Evolutionary conservation across 2,113 vertebrate genomes (phyloP).

Genomic region (Phodopus roborovskii): DNA sequence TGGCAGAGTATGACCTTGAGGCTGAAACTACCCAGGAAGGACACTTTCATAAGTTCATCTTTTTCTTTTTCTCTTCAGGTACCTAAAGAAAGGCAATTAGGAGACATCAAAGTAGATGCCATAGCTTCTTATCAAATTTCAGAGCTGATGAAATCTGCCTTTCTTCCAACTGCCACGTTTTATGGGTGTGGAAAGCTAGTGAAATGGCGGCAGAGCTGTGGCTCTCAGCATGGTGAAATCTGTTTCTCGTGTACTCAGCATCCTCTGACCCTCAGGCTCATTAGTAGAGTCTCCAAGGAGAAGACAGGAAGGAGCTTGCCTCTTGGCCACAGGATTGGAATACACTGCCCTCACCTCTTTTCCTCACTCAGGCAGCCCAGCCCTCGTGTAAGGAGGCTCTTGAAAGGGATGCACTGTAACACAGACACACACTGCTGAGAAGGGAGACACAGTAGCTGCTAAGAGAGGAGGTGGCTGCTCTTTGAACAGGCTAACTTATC

Average conservation of each 20-base stretch:
- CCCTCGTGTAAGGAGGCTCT: not conserved
- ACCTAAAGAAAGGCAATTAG: not conserved
- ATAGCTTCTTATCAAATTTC: not conserved
- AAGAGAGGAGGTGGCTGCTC: not conserved
- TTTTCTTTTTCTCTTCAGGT: not conserved
- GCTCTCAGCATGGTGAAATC: not conserved
- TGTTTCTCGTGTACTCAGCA: not conserved
- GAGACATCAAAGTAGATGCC: not conserved
- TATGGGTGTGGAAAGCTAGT: not conserved
- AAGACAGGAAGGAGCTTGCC: not conserved
- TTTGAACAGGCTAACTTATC: not conserved
- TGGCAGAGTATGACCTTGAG: not conserved
- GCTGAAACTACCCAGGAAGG: not conserved
- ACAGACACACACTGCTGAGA: not conserved
- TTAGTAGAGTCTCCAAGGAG: not conserved
- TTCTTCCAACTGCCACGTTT: not conserved
- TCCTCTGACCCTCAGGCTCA: not conserved
- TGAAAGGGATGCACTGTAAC: not conserved
- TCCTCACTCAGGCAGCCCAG: too few relatives aligned
- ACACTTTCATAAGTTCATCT: rapidly evolving
- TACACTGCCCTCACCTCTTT: not conserved
- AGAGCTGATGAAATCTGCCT: not conserved
- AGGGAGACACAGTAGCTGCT: not conserved
- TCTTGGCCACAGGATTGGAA: not conserved
- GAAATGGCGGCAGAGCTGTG: not conserved